phyloP scores from a whole-genome alignment of 2,888 invertebrate species.

The Venusia cambrica region DNA sequence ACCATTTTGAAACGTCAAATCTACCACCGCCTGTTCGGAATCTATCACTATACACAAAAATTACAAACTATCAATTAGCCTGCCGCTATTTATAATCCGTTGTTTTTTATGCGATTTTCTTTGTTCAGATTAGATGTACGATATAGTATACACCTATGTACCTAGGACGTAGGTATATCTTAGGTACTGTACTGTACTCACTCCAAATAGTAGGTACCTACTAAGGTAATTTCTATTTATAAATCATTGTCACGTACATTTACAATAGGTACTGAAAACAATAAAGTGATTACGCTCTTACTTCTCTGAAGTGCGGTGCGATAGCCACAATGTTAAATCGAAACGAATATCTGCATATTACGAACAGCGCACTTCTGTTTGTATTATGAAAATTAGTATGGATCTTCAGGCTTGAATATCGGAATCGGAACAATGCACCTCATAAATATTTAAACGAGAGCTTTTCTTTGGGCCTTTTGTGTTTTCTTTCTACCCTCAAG shows the following conservation, averaged over 20 bases:
- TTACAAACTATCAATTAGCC: too few relatives aligned
- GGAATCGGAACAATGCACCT: conserved; percentile 32
- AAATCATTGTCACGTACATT: conserved; percentile 4
- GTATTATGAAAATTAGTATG: conserved; percentile 17
- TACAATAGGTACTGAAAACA: conserved; percentile 7
- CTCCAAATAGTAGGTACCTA: too few relatives aligned
- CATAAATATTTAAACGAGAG: conserved; percentile 29
- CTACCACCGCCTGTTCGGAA: too few relatives aligned
- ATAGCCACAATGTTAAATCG: conserved; percentile 6
- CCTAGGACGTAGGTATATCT: not conserved
- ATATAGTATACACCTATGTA: too few relatives aligned
- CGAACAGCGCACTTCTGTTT: conserved; percentile 5
- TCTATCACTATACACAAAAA: too few relatives aligned
- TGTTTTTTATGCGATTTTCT: too few relatives aligned
- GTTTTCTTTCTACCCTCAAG: conserved; percentile 17
- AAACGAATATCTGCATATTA: not conserved
- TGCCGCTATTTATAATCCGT: too few relatives aligned
- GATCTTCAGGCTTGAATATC: conserved; percentile 21
- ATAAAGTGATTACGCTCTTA: conserved; percentile 1
- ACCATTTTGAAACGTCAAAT: too few relatives aligned
- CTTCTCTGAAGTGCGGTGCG: conserved; percentile 9
- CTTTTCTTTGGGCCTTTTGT: conserved; percentile 24
- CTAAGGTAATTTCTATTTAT: conserved; percentile 1
- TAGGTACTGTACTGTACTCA: not conserved
- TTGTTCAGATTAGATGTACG: too few relatives aligned